Evolutionary conservation across 2,888 invertebrate genomes (phyloP).

Genomic region (Leptinotarsa juncta): DNA sequence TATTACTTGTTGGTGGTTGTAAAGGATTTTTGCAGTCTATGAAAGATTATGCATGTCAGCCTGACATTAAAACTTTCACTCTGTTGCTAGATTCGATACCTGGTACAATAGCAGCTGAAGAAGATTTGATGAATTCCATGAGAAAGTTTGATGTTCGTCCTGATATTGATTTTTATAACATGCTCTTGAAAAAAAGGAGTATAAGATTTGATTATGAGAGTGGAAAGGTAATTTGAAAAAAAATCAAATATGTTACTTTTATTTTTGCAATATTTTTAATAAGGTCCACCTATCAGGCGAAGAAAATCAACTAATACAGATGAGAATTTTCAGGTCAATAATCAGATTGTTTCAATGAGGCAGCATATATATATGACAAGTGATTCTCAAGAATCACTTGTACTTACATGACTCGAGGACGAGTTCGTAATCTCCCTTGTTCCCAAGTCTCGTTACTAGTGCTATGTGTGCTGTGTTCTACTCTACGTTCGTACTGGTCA

Average conservation of each 20-base stretch:
- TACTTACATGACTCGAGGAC: no score
- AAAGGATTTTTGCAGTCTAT: constrained; percentile 82
- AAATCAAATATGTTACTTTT: neutral
- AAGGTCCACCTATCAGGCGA: neutral
- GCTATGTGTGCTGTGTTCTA: no score
- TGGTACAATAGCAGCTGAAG: constrained; percentile 74
- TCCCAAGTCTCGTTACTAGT: no score
- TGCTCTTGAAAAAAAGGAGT: constrained; percentile 85
- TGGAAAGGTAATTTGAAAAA: constrained; percentile 67
- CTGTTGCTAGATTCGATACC: constrained; percentile 81
- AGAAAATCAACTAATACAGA: no score
- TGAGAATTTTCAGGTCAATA: no score
- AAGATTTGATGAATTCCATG: constrained; percentile 74
- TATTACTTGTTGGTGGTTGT: constrained; percentile 84
- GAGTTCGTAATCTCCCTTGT: no score
- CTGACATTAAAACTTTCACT: constrained; percentile 84
- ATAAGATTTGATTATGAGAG: constrained; percentile 75
- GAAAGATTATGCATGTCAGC: constrained; percentile 73
- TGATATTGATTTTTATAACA: constrained; percentile 88
- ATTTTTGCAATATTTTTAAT: neutral
- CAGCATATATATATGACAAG: no score
- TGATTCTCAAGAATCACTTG: no score
- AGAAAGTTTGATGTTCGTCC: constrained; percentile 71
- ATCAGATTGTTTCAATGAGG: no score
- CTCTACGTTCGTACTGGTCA: no score